Percentiles rank a stretch among this genome's conserved stretches.
These are phyloP conservation scores for Tanaodytes sp. DNA, from an alignment of 2,888 invertebrate species.

Conservation along the genomic window DNA sequence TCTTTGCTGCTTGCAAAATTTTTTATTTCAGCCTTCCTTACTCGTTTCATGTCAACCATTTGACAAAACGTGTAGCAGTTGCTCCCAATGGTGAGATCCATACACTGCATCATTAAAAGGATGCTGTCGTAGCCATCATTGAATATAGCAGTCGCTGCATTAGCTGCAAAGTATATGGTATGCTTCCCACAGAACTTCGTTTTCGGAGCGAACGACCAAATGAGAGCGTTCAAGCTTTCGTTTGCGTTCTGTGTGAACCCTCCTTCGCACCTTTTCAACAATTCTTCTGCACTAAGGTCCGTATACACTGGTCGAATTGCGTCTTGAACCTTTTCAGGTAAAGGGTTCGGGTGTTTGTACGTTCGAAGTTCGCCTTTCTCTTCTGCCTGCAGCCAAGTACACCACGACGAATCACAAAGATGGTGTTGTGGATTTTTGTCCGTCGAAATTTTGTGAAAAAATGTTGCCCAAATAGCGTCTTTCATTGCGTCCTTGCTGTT, in stretches of 20 bases:
- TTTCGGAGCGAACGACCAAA: conserved; percentile 50
- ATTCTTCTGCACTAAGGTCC: conserved; percentile 41
- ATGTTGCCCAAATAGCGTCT: conserved; percentile 36
- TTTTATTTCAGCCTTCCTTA: conserved; percentile 7
- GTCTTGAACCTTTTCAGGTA: conserved; percentile 29
- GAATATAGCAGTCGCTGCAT: conserved; percentile 11
- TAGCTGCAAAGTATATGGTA: conserved; percentile 2
- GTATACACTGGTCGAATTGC: conserved; percentile 47
- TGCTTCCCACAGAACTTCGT: conserved; percentile 31
- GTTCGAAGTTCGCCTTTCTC: conserved; percentile 25
- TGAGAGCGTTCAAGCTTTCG: conserved; percentile 32
- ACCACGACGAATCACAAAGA: conserved; percentile 44
- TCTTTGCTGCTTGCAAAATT: conserved; percentile 20
- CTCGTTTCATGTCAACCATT: conserved; percentile 7
- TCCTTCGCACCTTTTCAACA: conserved; percentile 43
- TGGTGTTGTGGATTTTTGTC: conserved; percentile 43
- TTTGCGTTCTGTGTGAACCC: conserved; percentile 45
- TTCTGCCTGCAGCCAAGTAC: conserved; percentile 39
- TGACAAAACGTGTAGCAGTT: conserved; percentile 13
- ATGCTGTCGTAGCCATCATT: conserved; percentile 19
- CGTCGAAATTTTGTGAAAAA: conserved; percentile 43
- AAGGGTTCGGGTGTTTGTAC: conserved; percentile 30
- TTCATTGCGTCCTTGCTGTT: conserved; percentile 27
- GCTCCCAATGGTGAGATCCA: conserved; percentile 13
- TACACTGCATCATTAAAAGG: conserved; percentile 19